Conservation (phyloP, 92 coral and sea anemone genomes). For the Paramuricea clavata region DNA sequence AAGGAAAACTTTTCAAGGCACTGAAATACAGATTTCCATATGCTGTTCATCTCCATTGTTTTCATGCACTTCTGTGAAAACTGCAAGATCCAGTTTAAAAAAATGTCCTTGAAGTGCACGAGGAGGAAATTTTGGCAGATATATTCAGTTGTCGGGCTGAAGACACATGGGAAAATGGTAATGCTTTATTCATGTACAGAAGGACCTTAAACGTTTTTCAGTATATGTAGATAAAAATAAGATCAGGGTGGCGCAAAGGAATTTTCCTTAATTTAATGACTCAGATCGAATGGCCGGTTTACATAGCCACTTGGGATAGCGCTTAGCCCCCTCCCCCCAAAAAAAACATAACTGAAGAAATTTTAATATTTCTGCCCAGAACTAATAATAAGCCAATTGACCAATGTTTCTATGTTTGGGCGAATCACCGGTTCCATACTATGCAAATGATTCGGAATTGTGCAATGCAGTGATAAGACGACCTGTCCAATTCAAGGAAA, state of each 20-base stretch:
- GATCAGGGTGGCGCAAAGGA: too few species aligned
- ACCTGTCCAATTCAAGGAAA: background rate
- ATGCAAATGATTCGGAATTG: background rate
- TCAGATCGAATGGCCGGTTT: too few species aligned
- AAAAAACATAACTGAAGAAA: too few species aligned
- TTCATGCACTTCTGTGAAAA: conserved; percentile 62
- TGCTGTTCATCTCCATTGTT: conserved; percentile 67
- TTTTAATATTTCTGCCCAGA: too few species aligned
- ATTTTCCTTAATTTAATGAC: too few species aligned
- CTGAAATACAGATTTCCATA: conserved; percentile 57
- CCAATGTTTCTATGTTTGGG: background rate
- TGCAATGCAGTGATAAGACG: background rate
- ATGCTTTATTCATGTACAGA: too few species aligned
- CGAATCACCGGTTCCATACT: background rate
- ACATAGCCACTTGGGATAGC: too few species aligned
- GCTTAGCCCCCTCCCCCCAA: too few species aligned
- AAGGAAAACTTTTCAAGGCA: conserved; percentile 59
- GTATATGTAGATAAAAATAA: background rate
- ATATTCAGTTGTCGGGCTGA: conserved; percentile 22
- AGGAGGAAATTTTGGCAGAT: conserved; percentile 4
- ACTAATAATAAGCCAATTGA: too few species aligned
- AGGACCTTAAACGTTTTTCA: too few species aligned
- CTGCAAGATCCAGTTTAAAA: conserved; percentile 34
- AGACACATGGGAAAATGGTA: conserved; percentile 25
- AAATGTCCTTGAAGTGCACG: background rate